Base-by-base conservation (phyloP, 2,113 vertebrate genomes). In the Coregonus clupeaformis region DNA sequence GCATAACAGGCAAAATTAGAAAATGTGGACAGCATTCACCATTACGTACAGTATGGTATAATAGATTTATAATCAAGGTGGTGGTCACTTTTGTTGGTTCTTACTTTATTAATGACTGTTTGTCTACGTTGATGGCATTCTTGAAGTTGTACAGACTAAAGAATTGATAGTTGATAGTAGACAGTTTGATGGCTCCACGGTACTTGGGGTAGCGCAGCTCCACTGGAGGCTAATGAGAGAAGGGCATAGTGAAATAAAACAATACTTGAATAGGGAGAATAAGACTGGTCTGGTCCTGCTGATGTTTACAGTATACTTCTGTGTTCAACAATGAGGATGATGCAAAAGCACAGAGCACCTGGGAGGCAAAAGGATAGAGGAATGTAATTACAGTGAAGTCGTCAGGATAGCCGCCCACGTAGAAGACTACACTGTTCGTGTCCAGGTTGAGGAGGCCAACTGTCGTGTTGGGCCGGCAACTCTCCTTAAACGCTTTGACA, bases 351-450 rank as follows among this genome's bases (percentile, higher is more conserved):
- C 9, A 42, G 36, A 42, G 9, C 36, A 11, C 36, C 36, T 11
- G 36, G 36, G 36, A 42, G 36, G 7, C 36, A 42, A 11, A 42
- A 7, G 36, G 36, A 55, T 5, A 55, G 20, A 55, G 13, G 16
- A 18, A 6, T 55, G 52, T 55, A 55, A 55, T 55, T 55, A 55
- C 52, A 55, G 52, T 55, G 52, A 55, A 55, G 52, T 4, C 36
- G 5, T 29, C 14, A 3, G n/a, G 1, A n/a, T 25, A 3, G 13
- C 14, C 2, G 52, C 96, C 96, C 65, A 97, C 94, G 68, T 96
- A 98, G 85, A 97, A 95, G 52, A 95, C 96, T 12, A 93, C 88
- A 1, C 88, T 90, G 59, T 87, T 88, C 49, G 94, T 92, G 80
- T 95, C 91, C 73, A 97, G 83, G 59, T 92, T 71, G 22, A 97